Evolutionary conservation across 37 sponge, comb jelly and placozoan species (phyloP), one percentile per base, ranked within the genome.

Genomic region (Mnemiopsis leidyi): DNA sequence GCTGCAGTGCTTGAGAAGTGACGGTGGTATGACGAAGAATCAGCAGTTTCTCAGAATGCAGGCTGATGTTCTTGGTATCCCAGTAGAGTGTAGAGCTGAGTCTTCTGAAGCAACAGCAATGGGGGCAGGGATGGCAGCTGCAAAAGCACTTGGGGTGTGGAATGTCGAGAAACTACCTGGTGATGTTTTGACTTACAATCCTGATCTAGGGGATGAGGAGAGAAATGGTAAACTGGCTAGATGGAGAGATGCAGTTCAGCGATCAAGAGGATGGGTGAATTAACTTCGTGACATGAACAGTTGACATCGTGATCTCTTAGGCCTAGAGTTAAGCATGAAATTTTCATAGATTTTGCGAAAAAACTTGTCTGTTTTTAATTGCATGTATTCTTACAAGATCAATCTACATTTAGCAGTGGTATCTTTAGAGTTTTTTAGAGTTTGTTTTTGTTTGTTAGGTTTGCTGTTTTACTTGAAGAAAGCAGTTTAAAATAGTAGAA

Each of bases 81-180:
- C 94, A 20, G 94, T 98, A 0, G n/a, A n/a, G 95, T 96, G 94
- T 31, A 69, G 95, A 0, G 93, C 96, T 1, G 77, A 93, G 29
- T 95, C 96, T 93, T 71, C 94, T 31, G 97, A 98, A 95, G 96
- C 94, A 68, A 96, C 98, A 7, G 98, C 95, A 0, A 92, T 97
- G 31, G 98, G 98, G 40, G 98, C 95, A 23, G 96, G 97, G 33
- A 94, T 95, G 69, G 97, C 95, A 32, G 98, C 98, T n/a, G 98
- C 96, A 36, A 38, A 93, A 30, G 96, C 95, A 13, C 68, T 93
- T 29, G 95, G 95, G 21, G 94, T 95, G 36, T 96, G 97, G 96
- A 21, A 77, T 3, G 36, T 92, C 1, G 93, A 38, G 16, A 23
- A 23, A 21, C 36, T 68, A 23, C 68, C 68, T 25, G 39, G 90